Evolutionary conservation across 1,140 invertebrate genomes (phyloP), one percentile per base, ranked within the genome.

Genomic region (Arion vulgaris): DNA sequence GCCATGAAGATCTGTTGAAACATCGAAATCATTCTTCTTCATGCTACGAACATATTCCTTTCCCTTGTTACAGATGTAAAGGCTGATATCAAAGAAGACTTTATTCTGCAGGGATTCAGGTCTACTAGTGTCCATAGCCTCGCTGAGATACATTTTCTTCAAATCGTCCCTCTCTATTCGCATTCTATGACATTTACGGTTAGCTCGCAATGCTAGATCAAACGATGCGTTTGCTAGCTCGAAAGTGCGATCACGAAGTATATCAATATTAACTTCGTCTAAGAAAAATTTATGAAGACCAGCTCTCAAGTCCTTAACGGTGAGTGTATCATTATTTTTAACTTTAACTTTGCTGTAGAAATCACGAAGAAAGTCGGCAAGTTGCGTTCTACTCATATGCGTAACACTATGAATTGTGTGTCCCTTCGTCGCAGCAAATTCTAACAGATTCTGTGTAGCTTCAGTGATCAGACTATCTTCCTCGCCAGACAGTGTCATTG

Each of bases 21-120:
- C 86, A 57, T 88, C 88, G 84, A 90, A 90, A 85, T 90, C 89
- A 71, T 82, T 86, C 82, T 90, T 90, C 26, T 86, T 87, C 89
- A 90, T 90, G n/a, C 87, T 72, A 38, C 88, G 83, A 39, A 90
- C 78, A 73, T 88, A 66, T 49, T 90, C 88, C 85, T 90, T 90
- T 15, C 88, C 88, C n/a, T 88, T 85, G 69, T 89, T 89, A 81
- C 88, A 88, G 77, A 90, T 89, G 78, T 87, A 90, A 36, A 90
- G 80, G 62, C 88, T 89, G 23, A 90, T 83, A 77, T 90, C 89
- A 81, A 90, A 90, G 83, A 89, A 90, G 17, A 89, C 88, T 80
- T 90, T 90, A 73, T 90, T 90, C 71, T 90, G 89, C 7, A 90
- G 77, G 13, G 86, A 86, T 51, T 90, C 89, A 17, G 89, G 89